These are phyloP conservation scores for Griposia aprilina DNA, from an alignment of 2,888 invertebrate species.

Conservation along the genomic window DNA sequence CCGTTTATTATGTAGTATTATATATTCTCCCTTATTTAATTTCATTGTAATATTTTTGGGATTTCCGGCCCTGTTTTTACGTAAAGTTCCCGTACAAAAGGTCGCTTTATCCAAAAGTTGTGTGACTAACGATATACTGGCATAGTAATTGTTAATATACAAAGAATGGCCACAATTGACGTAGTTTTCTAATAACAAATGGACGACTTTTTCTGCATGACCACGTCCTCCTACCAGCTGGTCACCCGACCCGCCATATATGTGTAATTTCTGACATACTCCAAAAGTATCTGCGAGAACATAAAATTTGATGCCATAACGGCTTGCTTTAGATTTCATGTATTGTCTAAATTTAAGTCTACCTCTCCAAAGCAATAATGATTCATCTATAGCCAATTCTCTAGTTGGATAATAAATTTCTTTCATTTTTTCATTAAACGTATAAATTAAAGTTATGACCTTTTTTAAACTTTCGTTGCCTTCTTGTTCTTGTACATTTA, in stretches of 20 bases:
- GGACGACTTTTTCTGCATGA: slow-evolving; percentile 24
- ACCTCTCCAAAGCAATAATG: slow-evolving; percentile 39
- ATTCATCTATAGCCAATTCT: slow-evolving; percentile 42
- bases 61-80: slow-evolving; percentile 29
- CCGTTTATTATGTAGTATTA: slow-evolving; percentile 31
- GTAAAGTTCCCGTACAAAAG: slow-evolving; percentile 28
- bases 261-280: slow-evolving; percentile 24
- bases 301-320: slow-evolving; percentile 22
- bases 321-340: slow-evolving; percentile 18
- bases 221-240: slow-evolving; percentile 27
- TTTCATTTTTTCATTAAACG: slow-evolving; percentile 24
- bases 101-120: slow-evolving; percentile 24
- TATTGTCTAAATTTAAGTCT: slow-evolving; percentile 28
- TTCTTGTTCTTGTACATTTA: slow-evolving; percentile 31
- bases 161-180: slow-evolving; percentile 27
- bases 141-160: slow-evolving; percentile 25
- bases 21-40: slow-evolving; percentile 35
- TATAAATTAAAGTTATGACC: slow-evolving; percentile 24
- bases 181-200: slow-evolving; percentile 24
- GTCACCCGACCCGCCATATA: slow-evolving; percentile 17
- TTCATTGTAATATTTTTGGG: slow-evolving; percentile 24
- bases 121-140: slow-evolving; percentile 21
- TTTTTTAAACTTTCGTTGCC: slow-evolving; percentile 37
- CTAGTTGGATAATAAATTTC: slow-evolving; percentile 31
- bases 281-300: slow-evolving; percentile 22